Conservation (phyloP, 1,140 invertebrate species). For the Cherax quadricarinatus region DNA sequence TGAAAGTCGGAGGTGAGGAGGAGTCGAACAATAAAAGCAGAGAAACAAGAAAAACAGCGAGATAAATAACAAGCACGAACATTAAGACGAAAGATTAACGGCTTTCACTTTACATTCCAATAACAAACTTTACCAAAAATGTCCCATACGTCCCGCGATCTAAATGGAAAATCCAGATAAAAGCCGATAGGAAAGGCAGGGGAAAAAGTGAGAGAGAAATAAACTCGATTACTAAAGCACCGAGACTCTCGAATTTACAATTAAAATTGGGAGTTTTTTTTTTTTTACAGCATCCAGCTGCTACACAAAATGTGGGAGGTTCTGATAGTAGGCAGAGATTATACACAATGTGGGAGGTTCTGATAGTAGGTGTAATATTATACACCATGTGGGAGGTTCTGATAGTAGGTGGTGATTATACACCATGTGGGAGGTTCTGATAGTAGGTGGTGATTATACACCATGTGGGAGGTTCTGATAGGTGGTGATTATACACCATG, state of each 20-base stretch:
- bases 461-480: no score
- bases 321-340: no score
- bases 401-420: no score
- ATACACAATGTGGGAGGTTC: no score
- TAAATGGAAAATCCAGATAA: constrained; percentile 22
- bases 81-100: not conserved
- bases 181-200: not conserved
- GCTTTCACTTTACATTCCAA: constrained; percentile 3
- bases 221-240: not conserved
- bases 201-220: not conserved
- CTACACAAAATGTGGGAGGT: no score
- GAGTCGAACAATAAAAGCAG: not conserved
- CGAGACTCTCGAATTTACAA: not conserved
- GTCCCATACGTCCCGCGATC: not conserved
- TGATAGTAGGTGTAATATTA: no score
- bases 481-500: no score
- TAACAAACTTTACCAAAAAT: constrained; percentile 4
- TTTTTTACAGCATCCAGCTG: no score
- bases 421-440: no score
- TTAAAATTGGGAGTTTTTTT: no score
- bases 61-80: not conserved
- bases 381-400: no score
- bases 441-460: no score
- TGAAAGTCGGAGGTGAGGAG: not conserved
- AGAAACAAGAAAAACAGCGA: not conserved